Base-by-base conservation (phyloP, 2,797 vertebrate species). In the Gallinago nigripennis region DNA sequence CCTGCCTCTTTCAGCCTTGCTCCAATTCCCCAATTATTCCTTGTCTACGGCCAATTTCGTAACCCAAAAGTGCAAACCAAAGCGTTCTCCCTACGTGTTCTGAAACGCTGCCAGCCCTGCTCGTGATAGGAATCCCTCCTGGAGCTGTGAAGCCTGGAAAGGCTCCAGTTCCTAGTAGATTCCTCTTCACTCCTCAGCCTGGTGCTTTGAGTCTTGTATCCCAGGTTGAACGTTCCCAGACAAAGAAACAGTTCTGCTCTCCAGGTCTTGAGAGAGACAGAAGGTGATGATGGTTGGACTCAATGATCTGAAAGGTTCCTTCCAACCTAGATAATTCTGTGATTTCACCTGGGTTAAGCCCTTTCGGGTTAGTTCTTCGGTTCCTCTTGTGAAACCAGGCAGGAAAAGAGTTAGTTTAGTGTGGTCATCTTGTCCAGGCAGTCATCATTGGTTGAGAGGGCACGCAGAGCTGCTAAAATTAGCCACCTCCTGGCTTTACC, bases 61-160 rank as follows among this genome's bases (percentile, higher is more conserved):
- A 64, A 82, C 92, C 58, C 53, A 35, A 8, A 96, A 94, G 72
- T 66, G 82, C 91, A 91, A 86, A 90, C 35, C 70, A 8, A 81
- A 84, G 79, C 8, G 0, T 78, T 92, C 54, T 93, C 61, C 75
- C 16, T 1, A 20, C 75, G 71, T 8, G 1, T 57, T 33, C 91
- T 92, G 95, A 91, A 83, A 25, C 0, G 3, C 69, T 94, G 92
- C 89, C 94, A 96, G 84, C 79, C 54, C 65, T 54, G 89, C 91
- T 94, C 35, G 5, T 93, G 94, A 81, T 58, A 35, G 94, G 94
- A 93, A 91, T 92, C 91, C 92, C 87, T 96, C 72, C 50, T 90
- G 76, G 69, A 94, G 82, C 86, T 85, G 82, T 11, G 46, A 88
- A 86, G 72, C 61, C 88, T 97, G 94, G 94, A 94, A 94, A 8